Base-by-base conservation (phyloP, 2,113 vertebrate genomes). In the Muntiacus muntjak region DNA sequence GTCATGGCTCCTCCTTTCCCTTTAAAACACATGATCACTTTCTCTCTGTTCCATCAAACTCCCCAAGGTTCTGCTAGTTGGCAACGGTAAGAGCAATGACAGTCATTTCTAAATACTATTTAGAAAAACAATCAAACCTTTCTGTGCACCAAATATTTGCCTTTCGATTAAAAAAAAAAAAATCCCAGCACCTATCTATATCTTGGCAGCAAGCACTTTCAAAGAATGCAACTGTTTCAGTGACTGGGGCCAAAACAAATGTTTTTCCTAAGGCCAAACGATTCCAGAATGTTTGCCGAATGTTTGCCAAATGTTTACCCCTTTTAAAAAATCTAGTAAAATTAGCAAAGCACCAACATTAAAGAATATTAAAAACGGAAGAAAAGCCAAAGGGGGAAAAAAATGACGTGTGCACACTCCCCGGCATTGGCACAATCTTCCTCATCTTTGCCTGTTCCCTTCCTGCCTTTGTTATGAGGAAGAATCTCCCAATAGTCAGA, bases 61-160 rank as follows among this genome's bases (percentile, higher is more conserved):
- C 55, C 55, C 47, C 8, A 3, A 4, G 13, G 7, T 50, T 81
- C 55, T 47, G 74, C 47, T 60, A 83, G 2, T 57, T 86, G 33
- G 64, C 54, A 16, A 25, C 1, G 3, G 6, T 57, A 17, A 52
- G 67, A 91, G 71, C 71, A 62, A 52, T 57, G 52, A 36, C 45
- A 9, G 14, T 54, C 67, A 36, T 76, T 95, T 89, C 36, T 92
- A 90, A 93, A 81, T 64, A 28, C 55, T 95, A 64, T 58, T 86
- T 87, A 82, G 97, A 52, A 90, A 97, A 95, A 94, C 52, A 95
- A 62, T 45, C 67, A 52, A 50, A 93, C 28, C 36, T 95, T 87
- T 74, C 54, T 30, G 23, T 43, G 81, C 64, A 96, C 81, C 67
- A 97, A 94, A 97, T 97, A 97, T 98, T 98, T 97, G 92, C 93